Evolutionary conservation across 1,140 invertebrate genomes (phyloP).

Genomic region (Drosophila saltans): DNA sequence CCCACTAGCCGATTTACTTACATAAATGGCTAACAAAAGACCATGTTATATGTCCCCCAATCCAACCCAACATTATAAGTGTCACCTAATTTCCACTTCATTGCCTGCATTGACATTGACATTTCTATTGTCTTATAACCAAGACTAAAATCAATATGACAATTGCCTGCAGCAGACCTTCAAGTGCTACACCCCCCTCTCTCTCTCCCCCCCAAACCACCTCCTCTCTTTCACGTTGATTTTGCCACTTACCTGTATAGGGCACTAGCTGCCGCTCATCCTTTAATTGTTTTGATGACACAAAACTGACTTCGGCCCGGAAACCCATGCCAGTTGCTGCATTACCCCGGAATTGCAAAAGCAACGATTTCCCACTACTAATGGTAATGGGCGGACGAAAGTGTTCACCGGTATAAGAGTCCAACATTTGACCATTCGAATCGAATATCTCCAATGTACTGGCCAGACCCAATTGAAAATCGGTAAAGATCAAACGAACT

Average conservation of each 20-base stretch:
- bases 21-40: background rate
- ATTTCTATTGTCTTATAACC: conserved; percentile 28
- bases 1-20: conserved; percentile 4
- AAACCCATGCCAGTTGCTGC: conserved; percentile 88
- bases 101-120: conserved; percentile 64
- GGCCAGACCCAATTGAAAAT: conserved; percentile 87
- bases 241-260: conserved; percentile 84
- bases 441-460: conserved; percentile 91
- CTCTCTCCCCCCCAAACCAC: background rate
- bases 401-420: conserved; percentile 87
- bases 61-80: conserved; percentile 38
- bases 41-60: background rate
- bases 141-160: conserved; percentile 65
- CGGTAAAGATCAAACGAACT: conserved; percentile 88
- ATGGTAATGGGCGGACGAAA: conserved; percentile 89
- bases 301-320: conserved; percentile 88
- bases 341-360: conserved; percentile 89
- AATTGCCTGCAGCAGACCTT: conserved; percentile 73
- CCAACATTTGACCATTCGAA: conserved; percentile 87
- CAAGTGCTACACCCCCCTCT: conserved; percentile 39
- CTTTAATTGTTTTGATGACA: conserved; percentile 84
- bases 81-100: conserved; percentile 61
- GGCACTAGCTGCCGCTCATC: conserved; percentile 85
- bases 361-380: conserved; percentile 86
- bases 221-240: background rate